Evolutionary conservation across 1,140 invertebrate species (phyloP).

Genomic region (Chironomus tepperi): DNA sequence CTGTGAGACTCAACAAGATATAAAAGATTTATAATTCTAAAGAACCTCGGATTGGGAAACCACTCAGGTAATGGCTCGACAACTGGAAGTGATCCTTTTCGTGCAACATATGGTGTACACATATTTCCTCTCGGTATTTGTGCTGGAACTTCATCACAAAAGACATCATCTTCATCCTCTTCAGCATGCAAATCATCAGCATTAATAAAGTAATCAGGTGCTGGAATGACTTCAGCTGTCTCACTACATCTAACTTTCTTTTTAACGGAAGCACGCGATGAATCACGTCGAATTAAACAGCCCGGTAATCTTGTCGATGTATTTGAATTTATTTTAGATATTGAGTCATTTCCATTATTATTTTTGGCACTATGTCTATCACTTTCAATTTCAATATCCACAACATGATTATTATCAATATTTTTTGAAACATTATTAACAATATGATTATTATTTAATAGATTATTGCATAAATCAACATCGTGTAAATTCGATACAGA

Average conservation of each 20-base stretch:
- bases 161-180: conserved; percentile 41
- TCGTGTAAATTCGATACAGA: background rate
- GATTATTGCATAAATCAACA: background rate
- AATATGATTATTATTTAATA: background rate
- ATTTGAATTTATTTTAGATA: background rate
- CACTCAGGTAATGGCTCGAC: conserved; percentile 37
- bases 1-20: too few species aligned
- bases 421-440: background rate
- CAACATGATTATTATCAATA: background rate
- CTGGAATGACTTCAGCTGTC: conserved; percentile 37
- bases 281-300: conserved; percentile 37
- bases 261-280: conserved; percentile 36
- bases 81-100: conserved; percentile 33
- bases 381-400: background rate
- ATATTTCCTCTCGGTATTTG: conserved; percentile 37
- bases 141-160: conserved; percentile 39
- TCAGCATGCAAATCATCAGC: conserved; percentile 43
- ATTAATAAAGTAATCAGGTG: conserved; percentile 33
- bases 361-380: background rate
- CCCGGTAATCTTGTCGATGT: conserved; percentile 26
- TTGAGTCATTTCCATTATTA: background rate
- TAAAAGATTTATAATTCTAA: background rate
- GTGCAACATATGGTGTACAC: conserved; percentile 37
- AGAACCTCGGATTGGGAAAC: conserved; percentile 37
- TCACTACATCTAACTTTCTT: conserved; percentile 38